Evolutionary conservation across 2,888 invertebrate genomes (phyloP).

Genomic region (Branchinecta sandiegonensis): DNA sequence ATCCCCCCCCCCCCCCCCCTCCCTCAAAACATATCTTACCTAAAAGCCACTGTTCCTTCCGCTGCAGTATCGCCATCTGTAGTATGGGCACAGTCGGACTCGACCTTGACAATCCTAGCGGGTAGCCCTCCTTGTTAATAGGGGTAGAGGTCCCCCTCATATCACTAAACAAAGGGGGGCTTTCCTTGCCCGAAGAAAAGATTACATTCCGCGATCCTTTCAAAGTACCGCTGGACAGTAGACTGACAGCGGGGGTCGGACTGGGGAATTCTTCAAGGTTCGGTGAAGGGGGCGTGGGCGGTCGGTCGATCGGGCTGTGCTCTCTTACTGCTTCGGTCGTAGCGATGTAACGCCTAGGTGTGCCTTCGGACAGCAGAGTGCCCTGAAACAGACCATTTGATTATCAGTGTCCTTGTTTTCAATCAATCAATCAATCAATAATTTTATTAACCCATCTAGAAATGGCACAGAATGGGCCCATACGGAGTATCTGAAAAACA

Average conservation of each 20-base stretch:
- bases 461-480: too few relatives aligned
- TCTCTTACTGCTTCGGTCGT: background rate
- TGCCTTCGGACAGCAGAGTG: constrained; percentile 4
- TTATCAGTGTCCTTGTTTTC: too few relatives aligned
- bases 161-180: constrained; percentile 6
- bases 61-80: constrained; percentile 4
- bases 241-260: too few relatives aligned
- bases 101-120: background rate
- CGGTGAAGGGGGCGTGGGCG: too few relatives aligned
- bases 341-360: background rate
- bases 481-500: too few relatives aligned
- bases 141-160: background rate
- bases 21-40: background rate
- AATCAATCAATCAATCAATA: too few relatives aligned
- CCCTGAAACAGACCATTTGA: background rate
- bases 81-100: background rate
- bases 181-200: background rate
- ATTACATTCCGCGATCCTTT: too few relatives aligned
- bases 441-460: too few relatives aligned
- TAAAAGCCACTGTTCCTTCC: constrained; percentile 8
- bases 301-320: background rate
- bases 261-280: too few relatives aligned
- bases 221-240: too few relatives aligned
- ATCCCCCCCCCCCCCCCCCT: too few relatives aligned
- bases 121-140: background rate